Evolutionary conservation across 2,113 vertebrate genomes (phyloP).

Genomic region (Malurus elegans): DNA sequence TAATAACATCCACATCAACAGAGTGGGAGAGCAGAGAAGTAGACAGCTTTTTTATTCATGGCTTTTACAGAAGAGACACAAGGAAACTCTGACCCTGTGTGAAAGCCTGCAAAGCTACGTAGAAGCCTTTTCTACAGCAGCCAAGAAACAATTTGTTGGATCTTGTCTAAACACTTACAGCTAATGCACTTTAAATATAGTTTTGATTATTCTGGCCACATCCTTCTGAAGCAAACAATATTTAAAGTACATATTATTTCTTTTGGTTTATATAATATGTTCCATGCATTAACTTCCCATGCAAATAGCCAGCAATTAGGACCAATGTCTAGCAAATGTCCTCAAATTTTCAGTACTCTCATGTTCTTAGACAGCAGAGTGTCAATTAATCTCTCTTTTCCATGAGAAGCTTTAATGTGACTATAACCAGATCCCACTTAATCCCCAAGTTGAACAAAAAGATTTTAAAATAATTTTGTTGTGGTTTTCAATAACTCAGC

Average conservation of each 20-base stretch:
- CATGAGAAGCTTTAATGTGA: neutral
- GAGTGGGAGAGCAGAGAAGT: neutral
- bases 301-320: neutral
- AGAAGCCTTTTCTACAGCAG: neutral
- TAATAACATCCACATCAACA: neutral
- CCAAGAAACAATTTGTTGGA: neutral
- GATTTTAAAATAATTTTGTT: neutral
- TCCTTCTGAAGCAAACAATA: neutral
- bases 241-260: neutral
- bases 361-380: neutral
- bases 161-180: slow-evolving; percentile 21
- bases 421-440: neutral
- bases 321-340: neutral
- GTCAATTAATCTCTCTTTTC: neutral
- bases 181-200: neutral
- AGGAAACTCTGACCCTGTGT: neutral
- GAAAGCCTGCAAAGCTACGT: neutral
- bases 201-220: slow-evolving; percentile 7
- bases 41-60: neutral
- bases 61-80: neutral
- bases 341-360: neutral
- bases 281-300: neutral
- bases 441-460: neutral
- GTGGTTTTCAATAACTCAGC: neutral
- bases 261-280: neutral